Evolutionary conservation across 2,888 invertebrate genomes (phyloP).

Genomic region (Nomada flava): DNA sequence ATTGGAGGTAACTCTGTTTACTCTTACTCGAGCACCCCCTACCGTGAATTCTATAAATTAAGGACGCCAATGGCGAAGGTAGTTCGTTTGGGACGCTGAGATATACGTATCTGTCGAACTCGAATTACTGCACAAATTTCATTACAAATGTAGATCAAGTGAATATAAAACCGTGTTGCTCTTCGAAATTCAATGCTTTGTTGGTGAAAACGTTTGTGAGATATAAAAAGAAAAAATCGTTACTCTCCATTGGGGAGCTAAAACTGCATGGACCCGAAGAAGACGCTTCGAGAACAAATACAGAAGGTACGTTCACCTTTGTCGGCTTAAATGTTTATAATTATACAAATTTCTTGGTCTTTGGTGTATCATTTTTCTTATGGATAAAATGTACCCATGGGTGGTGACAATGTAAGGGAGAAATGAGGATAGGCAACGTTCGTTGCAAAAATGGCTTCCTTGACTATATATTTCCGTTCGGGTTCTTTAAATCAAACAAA

Average conservation of each 20-base stretch:
- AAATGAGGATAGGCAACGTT: not conserved
- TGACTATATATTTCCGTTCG: not conserved
- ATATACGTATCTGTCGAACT: not conserved
- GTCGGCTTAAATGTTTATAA: slow-evolving; percentile 46
- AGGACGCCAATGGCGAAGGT: slow-evolving; percentile 44
- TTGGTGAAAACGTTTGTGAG: slow-evolving; percentile 7
- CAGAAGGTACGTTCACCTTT: slow-evolving; percentile 53
- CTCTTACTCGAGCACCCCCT: not conserved
- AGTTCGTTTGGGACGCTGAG: slow-evolving; percentile 39
- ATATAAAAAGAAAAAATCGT: not conserved
- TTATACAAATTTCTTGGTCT: slow-evolving; percentile 17
- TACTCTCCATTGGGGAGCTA: slow-evolving; percentile 3
- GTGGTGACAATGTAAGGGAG: not conserved
- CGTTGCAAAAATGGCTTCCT: slow-evolving; percentile 13
- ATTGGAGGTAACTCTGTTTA: not conserved
- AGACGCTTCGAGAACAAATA: slow-evolving; percentile 52
- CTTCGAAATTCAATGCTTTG: slow-evolving; percentile 18
- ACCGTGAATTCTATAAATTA: slow-evolving; percentile 7
- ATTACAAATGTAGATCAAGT: slow-evolving; percentile 42
- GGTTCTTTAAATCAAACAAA: not conserved
- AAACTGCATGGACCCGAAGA: slow-evolving; percentile 27
- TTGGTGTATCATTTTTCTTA: not conserved
- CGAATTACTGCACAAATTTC: slow-evolving; percentile 3
- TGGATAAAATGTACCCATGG: not conserved
- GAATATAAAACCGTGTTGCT: slow-evolving; percentile 7